phyloP scores from a whole-genome alignment of 2,888 invertebrate species.

The Protonemura montana region DNA sequence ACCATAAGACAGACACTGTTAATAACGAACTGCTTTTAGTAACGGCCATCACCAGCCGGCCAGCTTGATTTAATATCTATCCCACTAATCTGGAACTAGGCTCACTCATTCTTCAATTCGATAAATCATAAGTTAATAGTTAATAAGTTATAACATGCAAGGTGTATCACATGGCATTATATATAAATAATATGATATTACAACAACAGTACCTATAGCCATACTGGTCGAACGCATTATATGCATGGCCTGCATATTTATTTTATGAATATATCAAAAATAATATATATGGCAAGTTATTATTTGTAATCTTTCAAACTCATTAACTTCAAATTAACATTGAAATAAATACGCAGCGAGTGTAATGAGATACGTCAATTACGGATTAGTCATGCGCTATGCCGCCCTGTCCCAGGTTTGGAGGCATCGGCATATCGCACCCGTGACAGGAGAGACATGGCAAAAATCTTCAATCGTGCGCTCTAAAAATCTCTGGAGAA shows the following conservation, averaged over 20 bases:
- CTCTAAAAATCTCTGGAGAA: too few species aligned
- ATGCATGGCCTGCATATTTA: neutral
- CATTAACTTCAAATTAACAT: slow-evolving; percentile 36
- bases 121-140: slow-evolving; percentile 37
- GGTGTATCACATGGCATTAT: neutral
- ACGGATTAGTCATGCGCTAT: neutral
- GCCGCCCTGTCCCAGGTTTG: neutral
- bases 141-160: slow-evolving; percentile 18
- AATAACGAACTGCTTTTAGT: slow-evolving; percentile 18
- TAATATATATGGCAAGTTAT: slow-evolving; percentile 17
- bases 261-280: slow-evolving; percentile 1
- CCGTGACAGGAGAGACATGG: too few species aligned
- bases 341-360: neutral
- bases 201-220: neutral
- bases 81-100: slow-evolving; percentile 20
- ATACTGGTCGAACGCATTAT: neutral
- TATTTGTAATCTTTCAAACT: slow-evolving; percentile 31
- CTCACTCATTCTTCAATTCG: slow-evolving; percentile 16
- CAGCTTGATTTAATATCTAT: slow-evolving; percentile 10
- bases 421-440: neutral
- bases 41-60: neutral
- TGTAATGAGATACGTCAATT: slow-evolving; percentile 21
- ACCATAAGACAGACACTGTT: neutral
- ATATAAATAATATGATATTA: neutral
- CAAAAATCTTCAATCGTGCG: too few species aligned